A percentile compares a stretch with the other conserved stretches of the same genome.
Evolutionary conservation across 2,113 vertebrate species (phyloP).

Genomic region (Astur gentilis): DNA sequence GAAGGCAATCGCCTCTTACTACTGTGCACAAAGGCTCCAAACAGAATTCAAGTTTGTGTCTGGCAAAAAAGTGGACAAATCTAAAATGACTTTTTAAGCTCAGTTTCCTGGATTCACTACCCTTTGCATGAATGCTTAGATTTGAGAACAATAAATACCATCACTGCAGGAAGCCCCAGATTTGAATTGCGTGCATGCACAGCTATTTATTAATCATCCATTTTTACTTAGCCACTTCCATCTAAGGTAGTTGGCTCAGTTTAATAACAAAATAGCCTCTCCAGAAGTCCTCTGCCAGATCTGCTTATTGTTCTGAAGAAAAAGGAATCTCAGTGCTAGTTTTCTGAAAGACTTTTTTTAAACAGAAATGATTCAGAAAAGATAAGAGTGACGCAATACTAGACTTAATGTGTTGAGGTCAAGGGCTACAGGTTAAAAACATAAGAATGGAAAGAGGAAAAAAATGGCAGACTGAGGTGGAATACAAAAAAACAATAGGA

Average conservation of each 20-base stretch:
- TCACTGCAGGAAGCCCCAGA: background rate
- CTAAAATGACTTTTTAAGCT: background rate
- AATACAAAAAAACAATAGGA: background rate
- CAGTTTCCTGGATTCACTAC: background rate
- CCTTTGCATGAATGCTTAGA: background rate
- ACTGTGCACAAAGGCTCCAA: background rate
- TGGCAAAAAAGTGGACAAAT: background rate
- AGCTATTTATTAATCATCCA: slow-evolving; percentile 14
- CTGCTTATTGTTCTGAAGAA: background rate
- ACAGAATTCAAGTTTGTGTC: background rate
- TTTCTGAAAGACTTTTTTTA: background rate
- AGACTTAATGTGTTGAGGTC: background rate
- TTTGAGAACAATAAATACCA: slow-evolving; percentile 22
- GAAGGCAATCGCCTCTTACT: background rate
- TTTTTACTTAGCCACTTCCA: slow-evolving; percentile 15
- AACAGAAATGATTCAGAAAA: background rate
- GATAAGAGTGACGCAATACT: background rate
- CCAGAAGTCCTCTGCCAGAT: background rate
- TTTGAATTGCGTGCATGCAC: background rate
- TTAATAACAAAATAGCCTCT: background rate
- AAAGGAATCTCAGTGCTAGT: background rate
- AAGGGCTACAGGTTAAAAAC: background rate
- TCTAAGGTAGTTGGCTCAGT: slow-evolving; percentile 16
- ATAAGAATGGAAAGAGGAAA: background rate
- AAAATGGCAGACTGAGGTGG: background rate